Evolutionary conservation across 1,140 invertebrate genomes (phyloP).

Genomic region (Dryas iulia): DNA sequence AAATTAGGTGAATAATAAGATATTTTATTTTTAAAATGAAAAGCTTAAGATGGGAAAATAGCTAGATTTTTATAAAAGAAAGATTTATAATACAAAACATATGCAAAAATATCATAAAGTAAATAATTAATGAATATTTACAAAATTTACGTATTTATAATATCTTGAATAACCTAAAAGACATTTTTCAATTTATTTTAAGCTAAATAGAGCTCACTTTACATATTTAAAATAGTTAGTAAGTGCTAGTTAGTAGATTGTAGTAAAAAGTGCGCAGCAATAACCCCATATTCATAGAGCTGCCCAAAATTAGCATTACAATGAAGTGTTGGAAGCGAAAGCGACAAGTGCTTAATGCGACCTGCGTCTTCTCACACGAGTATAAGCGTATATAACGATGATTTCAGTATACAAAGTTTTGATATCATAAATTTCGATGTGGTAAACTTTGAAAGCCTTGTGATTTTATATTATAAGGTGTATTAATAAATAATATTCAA

Average conservation of each 20-base stretch:
- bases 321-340: conserved; percentile 71
- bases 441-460: no score
- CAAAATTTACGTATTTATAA: no score
- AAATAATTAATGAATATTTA: no score
- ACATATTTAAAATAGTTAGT: background rate
- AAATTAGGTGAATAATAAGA: background rate
- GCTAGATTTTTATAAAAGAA: no score
- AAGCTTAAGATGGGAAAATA: no score
- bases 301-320: conserved; percentile 77
- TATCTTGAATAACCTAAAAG: no score
- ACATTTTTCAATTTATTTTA: no score
- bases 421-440: background rate
- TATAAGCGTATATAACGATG: conserved; percentile 67
- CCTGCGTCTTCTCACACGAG: conserved; percentile 64
- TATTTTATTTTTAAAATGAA: background rate
- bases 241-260: background rate
- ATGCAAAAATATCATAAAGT: no score
- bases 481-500: no score
- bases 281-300: conserved; percentile 73
- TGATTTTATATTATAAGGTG: no score
- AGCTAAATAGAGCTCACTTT: no score
- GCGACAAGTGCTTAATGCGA: conserved; percentile 69
- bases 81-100: no score
- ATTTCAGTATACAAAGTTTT: conserved; percentile 68
- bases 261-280: conserved; percentile 68